phyloP scores from a whole-genome alignment of 1,140 invertebrate species.

The Zaprionus nigranus region DNA sequence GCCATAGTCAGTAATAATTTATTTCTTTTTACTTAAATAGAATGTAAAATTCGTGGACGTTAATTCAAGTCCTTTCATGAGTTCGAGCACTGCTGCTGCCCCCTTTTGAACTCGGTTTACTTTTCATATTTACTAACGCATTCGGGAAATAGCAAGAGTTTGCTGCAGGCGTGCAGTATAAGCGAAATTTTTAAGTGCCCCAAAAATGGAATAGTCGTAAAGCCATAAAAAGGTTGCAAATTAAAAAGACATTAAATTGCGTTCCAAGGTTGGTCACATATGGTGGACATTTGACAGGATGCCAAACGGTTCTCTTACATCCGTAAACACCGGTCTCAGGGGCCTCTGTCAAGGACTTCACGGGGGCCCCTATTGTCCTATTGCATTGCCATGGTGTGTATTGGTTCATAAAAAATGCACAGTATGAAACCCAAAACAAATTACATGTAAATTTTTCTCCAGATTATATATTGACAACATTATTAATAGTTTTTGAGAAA shows the following conservation, averaged over 20 bases:
- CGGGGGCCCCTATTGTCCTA: too few species aligned
- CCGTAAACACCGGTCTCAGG: too few species aligned
- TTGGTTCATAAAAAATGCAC: too few species aligned
- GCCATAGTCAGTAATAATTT: too few species aligned
- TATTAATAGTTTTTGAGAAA: too few species aligned
- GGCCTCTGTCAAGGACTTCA: too few species aligned
- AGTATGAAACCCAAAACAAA: too few species aligned
- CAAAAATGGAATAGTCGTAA: slow-evolving; percentile 1
- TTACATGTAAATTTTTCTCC: too few species aligned
- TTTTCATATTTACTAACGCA: slow-evolving; percentile 32
- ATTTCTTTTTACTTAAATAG: neutral
- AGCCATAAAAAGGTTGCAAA: slow-evolving; percentile 64
- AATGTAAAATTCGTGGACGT: neutral
- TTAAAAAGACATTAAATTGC: slow-evolving; percentile 74
- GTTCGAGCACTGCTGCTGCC: neutral
- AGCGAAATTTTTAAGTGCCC: slow-evolving; percentile 49
- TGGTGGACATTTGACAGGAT: slow-evolving; percentile 55
- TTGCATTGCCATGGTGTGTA: too few species aligned
- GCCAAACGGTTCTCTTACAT: neutral
- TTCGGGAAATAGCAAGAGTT: slow-evolving; percentile 56
- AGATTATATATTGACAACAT: too few species aligned
- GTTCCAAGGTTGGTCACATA: slow-evolving; percentile 56
- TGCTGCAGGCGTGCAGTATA: slow-evolving; percentile 48
- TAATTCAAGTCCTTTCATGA: neutral
- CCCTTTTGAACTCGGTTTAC: slow-evolving; percentile 3